These are phyloP conservation scores for Calameuta filiformis DNA, from an alignment of 2,888 invertebrate genomes.

Conservation along the genomic window DNA sequence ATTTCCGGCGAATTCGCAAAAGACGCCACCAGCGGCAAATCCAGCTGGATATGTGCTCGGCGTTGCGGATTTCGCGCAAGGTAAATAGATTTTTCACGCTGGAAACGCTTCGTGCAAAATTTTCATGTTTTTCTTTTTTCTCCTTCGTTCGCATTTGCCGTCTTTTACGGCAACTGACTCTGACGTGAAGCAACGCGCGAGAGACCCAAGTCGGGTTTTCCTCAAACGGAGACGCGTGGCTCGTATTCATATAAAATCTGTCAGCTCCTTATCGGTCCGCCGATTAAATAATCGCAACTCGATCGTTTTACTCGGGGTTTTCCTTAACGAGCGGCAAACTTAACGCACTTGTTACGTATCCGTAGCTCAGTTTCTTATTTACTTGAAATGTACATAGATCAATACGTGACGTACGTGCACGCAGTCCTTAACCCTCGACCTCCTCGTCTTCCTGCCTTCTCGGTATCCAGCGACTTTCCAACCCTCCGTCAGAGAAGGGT, in stretches of 20 bases:
- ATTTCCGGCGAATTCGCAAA: not conserved
- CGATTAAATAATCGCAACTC: not conserved
- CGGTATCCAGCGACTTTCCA: not conserved
- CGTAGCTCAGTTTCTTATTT: not conserved
- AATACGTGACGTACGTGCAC: not conserved
- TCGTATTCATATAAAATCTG: not conserved
- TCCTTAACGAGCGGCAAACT: not conserved
- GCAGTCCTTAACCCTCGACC: not conserved
- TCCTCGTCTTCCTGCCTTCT: not conserved
- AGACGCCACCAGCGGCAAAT: not conserved
- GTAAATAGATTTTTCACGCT: not conserved
- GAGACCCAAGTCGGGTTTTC: not conserved
- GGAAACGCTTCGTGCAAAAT: not conserved
- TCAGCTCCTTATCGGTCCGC: not conserved
- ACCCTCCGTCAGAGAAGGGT: not conserved
- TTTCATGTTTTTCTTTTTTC: not conserved
- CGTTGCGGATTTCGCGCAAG: not conserved
- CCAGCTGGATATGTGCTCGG: not conserved
- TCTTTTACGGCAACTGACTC: not conserved
- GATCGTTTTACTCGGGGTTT: not conserved
- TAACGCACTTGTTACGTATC: not conserved
- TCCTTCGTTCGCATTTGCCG: not conserved
- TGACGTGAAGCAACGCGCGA: not conserved
- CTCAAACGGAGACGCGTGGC: not conserved
- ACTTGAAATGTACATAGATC: not conserved